Evolutionary conservation across 2,113 vertebrate species (phyloP).

Genomic region (Poecilia latipinna): DNA sequence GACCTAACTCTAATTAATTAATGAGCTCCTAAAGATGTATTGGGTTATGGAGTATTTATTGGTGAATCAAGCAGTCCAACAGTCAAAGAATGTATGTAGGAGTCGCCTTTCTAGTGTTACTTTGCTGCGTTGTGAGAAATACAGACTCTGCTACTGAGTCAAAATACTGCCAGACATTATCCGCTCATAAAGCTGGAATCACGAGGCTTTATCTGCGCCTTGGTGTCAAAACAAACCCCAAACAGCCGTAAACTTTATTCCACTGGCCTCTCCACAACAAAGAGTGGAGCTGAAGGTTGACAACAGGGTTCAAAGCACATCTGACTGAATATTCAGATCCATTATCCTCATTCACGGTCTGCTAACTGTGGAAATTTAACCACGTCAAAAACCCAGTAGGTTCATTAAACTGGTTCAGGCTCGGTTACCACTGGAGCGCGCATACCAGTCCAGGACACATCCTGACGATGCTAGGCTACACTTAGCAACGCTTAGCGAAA

Average conservation of each 20-base stretch:
- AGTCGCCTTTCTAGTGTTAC: constrained; percentile 15
- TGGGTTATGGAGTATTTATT: too few species aligned
- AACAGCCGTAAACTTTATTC: constrained; percentile 33
- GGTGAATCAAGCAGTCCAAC: too few species aligned
- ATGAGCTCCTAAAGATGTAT: too few species aligned
- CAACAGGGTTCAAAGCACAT: background rate
- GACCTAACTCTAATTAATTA: too few species aligned
- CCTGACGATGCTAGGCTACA: background rate
- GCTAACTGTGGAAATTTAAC: background rate
- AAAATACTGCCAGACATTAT: constrained; percentile 30
- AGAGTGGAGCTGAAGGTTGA: background rate
- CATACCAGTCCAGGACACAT: background rate
- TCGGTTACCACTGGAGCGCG: background rate
- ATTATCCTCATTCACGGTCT: background rate
- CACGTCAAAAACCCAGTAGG: background rate
- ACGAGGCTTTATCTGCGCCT: constrained; percentile 46
- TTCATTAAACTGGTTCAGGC: background rate
- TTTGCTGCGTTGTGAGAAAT: constrained; percentile 21
- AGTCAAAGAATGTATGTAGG: background rate
- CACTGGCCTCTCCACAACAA: constrained; percentile 24
- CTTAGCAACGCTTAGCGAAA: background rate
- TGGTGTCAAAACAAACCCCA: constrained; percentile 51
- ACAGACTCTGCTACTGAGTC: constrained; percentile 10
- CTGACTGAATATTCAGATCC: background rate
- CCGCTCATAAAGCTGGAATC: constrained; percentile 55